A percentile compares a stretch with the other conserved stretches of the same genome.
These are phyloP conservation scores for Malurus elegans DNA, from an alignment of 2,113 vertebrate genomes.

Conservation along the genomic window DNA sequence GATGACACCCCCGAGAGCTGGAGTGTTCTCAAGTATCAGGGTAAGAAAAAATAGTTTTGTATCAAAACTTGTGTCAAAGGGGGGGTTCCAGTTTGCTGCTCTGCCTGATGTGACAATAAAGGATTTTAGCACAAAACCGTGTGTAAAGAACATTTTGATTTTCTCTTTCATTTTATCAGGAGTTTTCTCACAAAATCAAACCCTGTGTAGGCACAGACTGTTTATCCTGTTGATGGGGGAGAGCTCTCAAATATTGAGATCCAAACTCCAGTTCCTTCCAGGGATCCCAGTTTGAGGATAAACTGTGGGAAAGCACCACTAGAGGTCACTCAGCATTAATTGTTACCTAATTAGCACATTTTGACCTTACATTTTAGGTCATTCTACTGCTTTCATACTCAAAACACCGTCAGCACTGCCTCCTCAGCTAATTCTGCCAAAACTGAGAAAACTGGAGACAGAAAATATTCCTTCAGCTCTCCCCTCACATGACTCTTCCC, in stretches of 20 bases:
- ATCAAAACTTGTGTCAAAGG: fast-evolving
- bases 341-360: constrained; percentile 31
- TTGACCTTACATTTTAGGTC: background rate
- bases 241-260: fast-evolving
- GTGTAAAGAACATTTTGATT: background rate
- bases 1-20: background rate
- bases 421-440: background rate
- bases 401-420: background rate
- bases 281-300: background rate
- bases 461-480: background rate
- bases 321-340: constrained; percentile 60
- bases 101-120: background rate
- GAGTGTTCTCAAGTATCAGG: background rate
- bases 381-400: background rate
- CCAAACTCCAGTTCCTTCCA: background rate
- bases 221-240: background rate
- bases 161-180: background rate
- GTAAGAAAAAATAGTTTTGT: background rate
- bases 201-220: background rate
- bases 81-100: background rate
- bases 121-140: background rate
- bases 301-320: constrained; percentile 30
- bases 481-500: background rate
- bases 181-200: background rate
- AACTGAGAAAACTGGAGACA: background rate